phyloP scores from a whole-genome alignment of 2,797 vertebrate species.

The Crypturellus tataupa region DNA sequence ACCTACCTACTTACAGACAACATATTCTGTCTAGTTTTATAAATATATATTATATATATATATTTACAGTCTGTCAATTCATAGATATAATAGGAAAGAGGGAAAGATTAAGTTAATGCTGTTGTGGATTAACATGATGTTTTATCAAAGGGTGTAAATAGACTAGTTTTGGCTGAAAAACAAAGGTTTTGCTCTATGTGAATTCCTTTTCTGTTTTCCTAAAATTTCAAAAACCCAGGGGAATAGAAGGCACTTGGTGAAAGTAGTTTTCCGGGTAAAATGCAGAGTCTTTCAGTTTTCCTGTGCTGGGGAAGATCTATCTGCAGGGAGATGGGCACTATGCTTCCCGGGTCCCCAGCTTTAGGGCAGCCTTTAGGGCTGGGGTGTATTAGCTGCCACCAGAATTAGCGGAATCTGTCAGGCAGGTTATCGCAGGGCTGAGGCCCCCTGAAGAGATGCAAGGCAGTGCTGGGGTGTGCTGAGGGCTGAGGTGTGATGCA shows the following conservation, averaged over 20 bases:
- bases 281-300: not conserved
- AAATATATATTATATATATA: fast-evolving
- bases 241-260: not conserved
- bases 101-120: not conserved
- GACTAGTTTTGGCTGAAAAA: not conserved
- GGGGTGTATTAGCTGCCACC: conserved; percentile 23
- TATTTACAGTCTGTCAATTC: not conserved
- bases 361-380: conserved; percentile 13
- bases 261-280: not conserved
- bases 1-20: conserved; percentile 46
- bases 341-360: not conserved
- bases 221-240: not conserved
- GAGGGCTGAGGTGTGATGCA: not conserved
- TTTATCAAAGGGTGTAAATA: not conserved
- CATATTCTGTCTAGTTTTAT: conserved; percentile 34
- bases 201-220: not conserved
- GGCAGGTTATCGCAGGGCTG: not conserved
- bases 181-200: not conserved
- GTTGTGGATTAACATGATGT: not conserved
- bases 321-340: not conserved
- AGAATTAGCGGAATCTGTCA: conserved; percentile 49
- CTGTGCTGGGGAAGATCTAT: not conserved
- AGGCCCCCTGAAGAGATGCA: conserved; percentile 23
- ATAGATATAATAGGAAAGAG: conserved; percentile 4
- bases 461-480: conserved; percentile 1